A percentile compares a stretch with the other conserved stretches of the same genome.
These are phyloP conservation scores for Eurypyga helias DNA, from an alignment of 2,113 vertebrate species.

Conservation along the genomic window DNA sequence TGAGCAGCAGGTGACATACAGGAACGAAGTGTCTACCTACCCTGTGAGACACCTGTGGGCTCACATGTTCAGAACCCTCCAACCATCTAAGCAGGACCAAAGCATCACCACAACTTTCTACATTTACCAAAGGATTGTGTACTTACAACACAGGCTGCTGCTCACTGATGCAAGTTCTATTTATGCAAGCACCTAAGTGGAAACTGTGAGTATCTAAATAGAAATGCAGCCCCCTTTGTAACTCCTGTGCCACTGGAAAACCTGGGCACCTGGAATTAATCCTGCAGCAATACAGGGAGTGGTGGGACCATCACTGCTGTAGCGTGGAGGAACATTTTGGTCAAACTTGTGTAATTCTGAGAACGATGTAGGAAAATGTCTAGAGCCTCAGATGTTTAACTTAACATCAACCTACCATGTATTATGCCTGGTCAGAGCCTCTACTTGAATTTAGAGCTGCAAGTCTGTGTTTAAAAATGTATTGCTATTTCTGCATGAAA, in stretches of 20 bases:
- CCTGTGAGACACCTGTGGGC: neutral
- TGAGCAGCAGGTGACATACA: neutral
- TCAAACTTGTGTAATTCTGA: neutral
- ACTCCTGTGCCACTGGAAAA: neutral
- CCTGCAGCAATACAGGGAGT: neutral
- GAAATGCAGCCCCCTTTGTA: accelerated
- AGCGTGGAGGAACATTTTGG: neutral
- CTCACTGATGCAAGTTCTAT: neutral
- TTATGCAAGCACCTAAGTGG: neutral
- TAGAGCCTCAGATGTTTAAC: neutral
- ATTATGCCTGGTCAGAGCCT: neutral
- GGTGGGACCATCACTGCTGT: neutral
- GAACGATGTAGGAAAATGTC: neutral
- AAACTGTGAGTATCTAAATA: neutral
- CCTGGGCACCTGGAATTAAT: neutral
- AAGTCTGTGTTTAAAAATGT: neutral
- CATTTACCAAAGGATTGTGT: neutral
- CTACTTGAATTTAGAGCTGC: neutral
- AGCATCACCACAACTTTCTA: neutral
- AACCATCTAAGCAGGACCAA: neutral
- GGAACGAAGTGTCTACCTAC: neutral
- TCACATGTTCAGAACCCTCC: neutral
- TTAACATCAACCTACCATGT: neutral
- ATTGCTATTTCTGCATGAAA: neutral
- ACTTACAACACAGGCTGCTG: neutral